Conservation (phyloP, 2,888 invertebrate species). For the Lochmaea capreae region DNA sequence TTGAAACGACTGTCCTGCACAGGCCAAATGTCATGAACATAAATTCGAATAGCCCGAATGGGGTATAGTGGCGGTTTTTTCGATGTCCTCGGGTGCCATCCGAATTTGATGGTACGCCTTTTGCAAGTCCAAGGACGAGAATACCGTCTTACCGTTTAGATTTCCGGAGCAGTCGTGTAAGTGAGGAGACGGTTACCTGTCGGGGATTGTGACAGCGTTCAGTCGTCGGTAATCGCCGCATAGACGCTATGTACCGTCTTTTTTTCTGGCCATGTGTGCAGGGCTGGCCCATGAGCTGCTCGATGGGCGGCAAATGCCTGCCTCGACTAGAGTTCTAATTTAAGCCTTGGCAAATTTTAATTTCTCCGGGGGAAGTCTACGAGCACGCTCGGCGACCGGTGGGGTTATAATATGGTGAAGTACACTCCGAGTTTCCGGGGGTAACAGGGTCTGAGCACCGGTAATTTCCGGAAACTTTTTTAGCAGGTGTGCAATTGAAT, state of each 20-base stretch:
- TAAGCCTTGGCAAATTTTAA: slow-evolving; percentile 12
- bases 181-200: no score
- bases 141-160: no score
- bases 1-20: not conserved
- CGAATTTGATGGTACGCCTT: not conserved
- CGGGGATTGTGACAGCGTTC: no score
- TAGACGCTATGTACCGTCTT: no score
- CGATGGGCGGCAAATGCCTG: slow-evolving; percentile 20
- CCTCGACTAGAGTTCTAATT: not conserved
- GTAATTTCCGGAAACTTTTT: not conserved
- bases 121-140: no score
- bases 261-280: slow-evolving; percentile 6
- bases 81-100: not conserved
- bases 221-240: no score
- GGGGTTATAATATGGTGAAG: slow-evolving; percentile 10
- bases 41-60: slow-evolving; percentile 30
- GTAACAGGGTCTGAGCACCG: not conserved
- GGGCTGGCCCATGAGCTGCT: slow-evolving; percentile 20
- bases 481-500: not conserved
- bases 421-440: not conserved
- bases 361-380: slow-evolving; percentile 14
- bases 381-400: slow-evolving; percentile 9
- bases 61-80: slow-evolving; percentile 1
- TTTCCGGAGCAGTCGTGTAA: no score
- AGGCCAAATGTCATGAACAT: slow-evolving; percentile 21